Conservation (phyloP, 2,888 invertebrate species). For the Sepiola atlantica region DNA sequence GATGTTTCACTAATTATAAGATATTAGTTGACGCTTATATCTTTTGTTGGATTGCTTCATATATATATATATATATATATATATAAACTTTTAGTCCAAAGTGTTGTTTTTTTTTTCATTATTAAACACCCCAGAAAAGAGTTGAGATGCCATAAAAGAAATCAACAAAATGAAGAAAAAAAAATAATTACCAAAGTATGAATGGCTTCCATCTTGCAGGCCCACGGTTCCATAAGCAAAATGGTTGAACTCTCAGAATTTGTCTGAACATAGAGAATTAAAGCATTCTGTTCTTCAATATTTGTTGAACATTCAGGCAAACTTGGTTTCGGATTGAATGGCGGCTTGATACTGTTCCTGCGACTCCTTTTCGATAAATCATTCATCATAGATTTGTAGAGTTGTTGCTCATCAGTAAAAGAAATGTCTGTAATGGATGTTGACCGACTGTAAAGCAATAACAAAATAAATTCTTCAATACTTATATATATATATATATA, state of each 20-base stretch:
- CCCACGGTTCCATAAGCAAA: slow-evolving; percentile 38
- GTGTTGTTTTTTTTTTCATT: too few species aligned
- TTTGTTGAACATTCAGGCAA: slow-evolving; percentile 40
- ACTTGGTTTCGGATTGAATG: slow-evolving; percentile 35
- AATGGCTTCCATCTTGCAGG: slow-evolving; percentile 37
- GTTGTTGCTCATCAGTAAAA: background rate
- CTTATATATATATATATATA: too few species aligned
- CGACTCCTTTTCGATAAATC: slow-evolving; percentile 8
- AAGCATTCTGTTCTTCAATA: slow-evolving; percentile 5
- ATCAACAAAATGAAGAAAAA: too few species aligned
- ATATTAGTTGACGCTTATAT: too few species aligned
- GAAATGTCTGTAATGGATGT: background rate
- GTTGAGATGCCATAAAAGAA: too few species aligned
- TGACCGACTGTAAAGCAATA: background rate
- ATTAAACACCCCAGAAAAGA: too few species aligned
- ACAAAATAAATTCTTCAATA: background rate
- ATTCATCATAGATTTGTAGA: slow-evolving; percentile 15
- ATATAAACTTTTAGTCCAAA: too few species aligned
- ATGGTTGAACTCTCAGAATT: slow-evolving; percentile 38
- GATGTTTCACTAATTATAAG: too few species aligned
- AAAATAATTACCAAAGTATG: background rate
- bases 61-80: too few species aligned
- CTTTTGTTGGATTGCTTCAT: too few species aligned
- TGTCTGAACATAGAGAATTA: slow-evolving; percentile 39
- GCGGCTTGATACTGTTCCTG: background rate